Evolutionary conservation across 2,888 invertebrate genomes (phyloP).

Genomic region (Blomia tropicalis): DNA sequence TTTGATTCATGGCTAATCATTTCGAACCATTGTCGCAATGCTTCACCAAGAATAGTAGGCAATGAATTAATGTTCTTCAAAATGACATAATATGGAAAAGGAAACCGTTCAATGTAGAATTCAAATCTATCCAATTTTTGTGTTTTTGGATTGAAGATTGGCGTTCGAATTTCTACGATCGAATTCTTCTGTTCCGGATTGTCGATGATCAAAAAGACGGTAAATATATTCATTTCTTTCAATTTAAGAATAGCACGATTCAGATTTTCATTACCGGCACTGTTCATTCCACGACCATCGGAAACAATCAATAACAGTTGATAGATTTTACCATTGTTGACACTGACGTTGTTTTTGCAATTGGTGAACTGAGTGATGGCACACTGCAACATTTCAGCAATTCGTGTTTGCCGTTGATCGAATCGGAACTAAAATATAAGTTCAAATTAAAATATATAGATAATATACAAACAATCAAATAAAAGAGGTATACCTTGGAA

Average conservation of each 20-base stretch:
- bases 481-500: constrained; percentile 29
- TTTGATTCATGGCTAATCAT: constrained; percentile 47
- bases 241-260: constrained; percentile 62
- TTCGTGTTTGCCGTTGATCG: constrained; percentile 70
- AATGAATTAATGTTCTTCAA: constrained; percentile 70
- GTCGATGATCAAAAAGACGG: constrained; percentile 88
- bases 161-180: constrained; percentile 69
- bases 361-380: constrained; percentile 46
- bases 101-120: constrained; percentile 84
- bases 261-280: constrained; percentile 64
- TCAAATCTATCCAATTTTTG: constrained; percentile 48
- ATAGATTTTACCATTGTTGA: constrained; percentile 43
- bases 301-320: constrained; percentile 80
- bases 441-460: neutral
- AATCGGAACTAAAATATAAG: constrained; percentile 50
- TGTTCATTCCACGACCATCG: constrained; percentile 83
- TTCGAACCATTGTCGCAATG: constrained; percentile 96
- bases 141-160: constrained; percentile 43
- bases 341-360: constrained; percentile 8
- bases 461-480: neutral
- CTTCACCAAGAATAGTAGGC: constrained; percentile 81
- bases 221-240: constrained; percentile 64
- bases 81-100: constrained; percentile 93
- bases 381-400: constrained; percentile 64
- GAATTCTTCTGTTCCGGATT: constrained; percentile 79